Evolutionary conservation across 2,797 vertebrate genomes (phyloP).

Genomic region (Rhynchotus rufescens): DNA sequence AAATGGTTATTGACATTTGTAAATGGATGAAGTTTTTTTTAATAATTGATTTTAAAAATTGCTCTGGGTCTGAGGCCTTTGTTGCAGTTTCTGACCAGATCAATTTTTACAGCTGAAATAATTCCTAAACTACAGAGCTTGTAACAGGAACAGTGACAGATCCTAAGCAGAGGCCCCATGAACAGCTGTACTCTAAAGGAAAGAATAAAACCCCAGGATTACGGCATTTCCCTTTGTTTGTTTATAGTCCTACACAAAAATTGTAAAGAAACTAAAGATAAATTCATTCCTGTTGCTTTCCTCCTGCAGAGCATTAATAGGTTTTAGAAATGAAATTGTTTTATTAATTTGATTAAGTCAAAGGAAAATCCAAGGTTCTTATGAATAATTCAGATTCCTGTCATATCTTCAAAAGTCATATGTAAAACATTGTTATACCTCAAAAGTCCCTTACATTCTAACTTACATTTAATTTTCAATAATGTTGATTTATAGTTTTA

Average conservation of each 20-base stretch:
- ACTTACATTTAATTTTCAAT: slow-evolving; percentile 88
- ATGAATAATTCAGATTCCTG: slow-evolving; percentile 89
- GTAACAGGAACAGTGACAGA: neutral
- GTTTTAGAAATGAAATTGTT: slow-evolving; percentile 75
- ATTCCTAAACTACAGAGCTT: neutral
- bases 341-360: slow-evolving; percentile 81
- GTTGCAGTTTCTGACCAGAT: neutral
- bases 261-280: slow-evolving; percentile 17
- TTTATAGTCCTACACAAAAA: slow-evolving; percentile 17
- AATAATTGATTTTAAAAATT: neutral
- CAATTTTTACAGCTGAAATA: slow-evolving; percentile 12
- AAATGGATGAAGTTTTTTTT: neutral
- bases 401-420: slow-evolving; percentile 85
- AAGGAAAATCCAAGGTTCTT: slow-evolving; percentile 71
- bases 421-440: slow-evolving; percentile 85
- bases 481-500: slow-evolving; percentile 91
- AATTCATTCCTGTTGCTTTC: slow-evolving; percentile 49
- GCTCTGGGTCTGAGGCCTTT: neutral
- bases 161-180: neutral
- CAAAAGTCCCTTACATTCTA: slow-evolving; percentile 78
- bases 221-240: neutral
- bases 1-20: neutral
- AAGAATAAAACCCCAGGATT: neutral
- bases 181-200: neutral
- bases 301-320: slow-evolving; percentile 69